Evolutionary conservation across 30 jellyfish, hydroid and myxozoan genomes (phyloP).

Genomic region (Catostylus mosaicus): DNA sequence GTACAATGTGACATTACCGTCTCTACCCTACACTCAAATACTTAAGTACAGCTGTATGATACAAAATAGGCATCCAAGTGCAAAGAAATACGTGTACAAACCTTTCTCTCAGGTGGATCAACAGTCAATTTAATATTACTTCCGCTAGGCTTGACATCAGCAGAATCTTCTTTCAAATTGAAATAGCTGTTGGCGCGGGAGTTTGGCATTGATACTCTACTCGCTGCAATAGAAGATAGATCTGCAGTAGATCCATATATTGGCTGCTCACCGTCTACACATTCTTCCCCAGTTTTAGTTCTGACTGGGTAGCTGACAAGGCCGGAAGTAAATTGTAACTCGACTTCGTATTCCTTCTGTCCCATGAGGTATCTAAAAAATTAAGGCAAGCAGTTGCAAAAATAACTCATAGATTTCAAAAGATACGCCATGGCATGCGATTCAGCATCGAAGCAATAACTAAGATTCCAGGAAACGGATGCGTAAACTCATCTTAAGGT

Average conservation of each 20-base stretch:
- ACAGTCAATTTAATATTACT: conserved; percentile 50
- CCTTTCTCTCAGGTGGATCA: conserved; percentile 57
- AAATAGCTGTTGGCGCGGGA: conserved; percentile 24
- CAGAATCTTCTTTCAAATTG: conserved; percentile 10
- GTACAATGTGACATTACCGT: too few relatives aligned
- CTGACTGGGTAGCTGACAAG: conserved; percentile 85
- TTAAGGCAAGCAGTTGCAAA: background rate
- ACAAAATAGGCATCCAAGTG: too few relatives aligned
- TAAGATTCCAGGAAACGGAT: too few relatives aligned
- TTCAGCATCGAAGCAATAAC: too few relatives aligned
- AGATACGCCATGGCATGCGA: too few relatives aligned
- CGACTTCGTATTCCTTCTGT: conserved; percentile 98
- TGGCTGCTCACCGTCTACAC: conserved; percentile 82
- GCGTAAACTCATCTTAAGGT: too few relatives aligned
- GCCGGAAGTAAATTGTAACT: conserved; percentile 90
- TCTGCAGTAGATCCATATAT: conserved; percentile 53
- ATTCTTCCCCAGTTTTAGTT: conserved; percentile 78
- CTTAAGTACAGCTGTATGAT: too few relatives aligned
- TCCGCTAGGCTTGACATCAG: conserved; percentile 18
- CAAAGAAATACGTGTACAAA: background rate
- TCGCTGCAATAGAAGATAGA: conserved; percentile 61
- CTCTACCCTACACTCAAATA: too few relatives aligned
- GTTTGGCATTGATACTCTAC: conserved; percentile 48
- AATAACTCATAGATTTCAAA: too few relatives aligned
- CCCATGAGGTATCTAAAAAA: conserved; percentile 86